Percentiles rank a stretch among this genome's conserved stretches.
Conservation (phyloP, 2,888 invertebrate genomes). For the Drosophila aldrichi region DNA sequence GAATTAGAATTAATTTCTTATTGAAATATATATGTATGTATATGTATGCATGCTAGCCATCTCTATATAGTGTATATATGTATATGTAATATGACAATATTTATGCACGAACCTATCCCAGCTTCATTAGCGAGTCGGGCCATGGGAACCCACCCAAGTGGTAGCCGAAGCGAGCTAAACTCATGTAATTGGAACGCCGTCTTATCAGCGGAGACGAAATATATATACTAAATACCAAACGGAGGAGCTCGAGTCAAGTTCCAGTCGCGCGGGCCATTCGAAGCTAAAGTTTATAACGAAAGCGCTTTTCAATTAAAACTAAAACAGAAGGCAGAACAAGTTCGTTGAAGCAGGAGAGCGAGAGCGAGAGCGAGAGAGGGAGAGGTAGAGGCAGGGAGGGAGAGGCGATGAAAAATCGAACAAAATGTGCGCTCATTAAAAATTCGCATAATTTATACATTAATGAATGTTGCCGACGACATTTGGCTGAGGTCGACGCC, state of each 20-base stretch:
- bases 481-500: conserved; percentile 59
- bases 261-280: conserved; percentile 60
- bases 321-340: conserved; percentile 72
- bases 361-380: not conserved
- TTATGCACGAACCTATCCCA: conserved; percentile 36
- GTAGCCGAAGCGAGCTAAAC: conserved; percentile 48
- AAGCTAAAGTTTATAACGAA: conserved; percentile 71
- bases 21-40: conserved; percentile 42
- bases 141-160: conserved; percentile 76
- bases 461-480: conserved; percentile 77
- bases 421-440: conserved; percentile 81
- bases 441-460: conserved; percentile 82
- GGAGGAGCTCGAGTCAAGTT: conserved; percentile 38
- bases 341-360: conserved; percentile 30
- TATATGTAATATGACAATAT: conserved; percentile 41
- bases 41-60: conserved; percentile 6
- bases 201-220: conserved; percentile 67
- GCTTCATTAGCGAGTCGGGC: conserved; percentile 67
- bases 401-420: conserved; percentile 73
- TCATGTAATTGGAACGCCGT: conserved; percentile 77
- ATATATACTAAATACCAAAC: conserved; percentile 45
- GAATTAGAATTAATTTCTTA: conserved; percentile 66
- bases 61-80: conserved; percentile 7
- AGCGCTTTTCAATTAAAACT: conserved; percentile 77
- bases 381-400: conserved; percentile 6